A percentile compares a stretch with the other conserved stretches of the same genome.
phyloP scores from a whole-genome alignment of 2,113 vertebrate genomes.

The Hepsetus odoe region DNA sequence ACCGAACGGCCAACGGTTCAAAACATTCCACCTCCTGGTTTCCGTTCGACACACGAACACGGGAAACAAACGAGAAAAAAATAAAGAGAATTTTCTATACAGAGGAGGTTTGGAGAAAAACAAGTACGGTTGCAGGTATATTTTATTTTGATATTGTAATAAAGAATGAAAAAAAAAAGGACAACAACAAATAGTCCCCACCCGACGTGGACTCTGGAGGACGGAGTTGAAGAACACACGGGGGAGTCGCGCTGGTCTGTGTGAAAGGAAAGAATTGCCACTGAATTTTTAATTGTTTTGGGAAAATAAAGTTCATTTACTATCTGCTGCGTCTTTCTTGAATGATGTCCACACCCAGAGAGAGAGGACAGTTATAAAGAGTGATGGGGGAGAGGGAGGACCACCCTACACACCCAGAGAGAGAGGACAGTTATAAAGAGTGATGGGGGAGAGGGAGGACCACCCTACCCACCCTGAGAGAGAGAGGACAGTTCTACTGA shows the following conservation, averaged over 20 bases:
- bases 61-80: conserved; percentile 30
- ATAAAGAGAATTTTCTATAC: conserved; percentile 64
- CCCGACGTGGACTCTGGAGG: conserved; percentile 30
- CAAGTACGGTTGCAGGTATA: conserved; percentile 54
- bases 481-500: no score
- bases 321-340: conserved; percentile 54
- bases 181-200: not conserved
- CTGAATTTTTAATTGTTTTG: conserved; percentile 72
- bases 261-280: conserved; percentile 70
- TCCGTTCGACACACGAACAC: conserved; percentile 49
- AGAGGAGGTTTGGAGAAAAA: conserved; percentile 44
- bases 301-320: conserved; percentile 64
- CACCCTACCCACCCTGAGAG: no score
- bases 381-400: no score
- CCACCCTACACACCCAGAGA: no score
- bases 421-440: no score
- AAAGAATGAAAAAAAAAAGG: conserved; percentile 48
- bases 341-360: not conserved
- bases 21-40: conserved; percentile 80
- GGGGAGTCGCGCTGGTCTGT: conserved; percentile 48
- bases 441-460: no score
- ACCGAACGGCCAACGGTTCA: conserved; percentile 72
- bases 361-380: no score
- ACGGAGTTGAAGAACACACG: conserved; percentile 60
- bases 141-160: conserved; percentile 65